Conservation (phyloP, 2,797 vertebrate species). For the Sus cebifrons region DNA sequence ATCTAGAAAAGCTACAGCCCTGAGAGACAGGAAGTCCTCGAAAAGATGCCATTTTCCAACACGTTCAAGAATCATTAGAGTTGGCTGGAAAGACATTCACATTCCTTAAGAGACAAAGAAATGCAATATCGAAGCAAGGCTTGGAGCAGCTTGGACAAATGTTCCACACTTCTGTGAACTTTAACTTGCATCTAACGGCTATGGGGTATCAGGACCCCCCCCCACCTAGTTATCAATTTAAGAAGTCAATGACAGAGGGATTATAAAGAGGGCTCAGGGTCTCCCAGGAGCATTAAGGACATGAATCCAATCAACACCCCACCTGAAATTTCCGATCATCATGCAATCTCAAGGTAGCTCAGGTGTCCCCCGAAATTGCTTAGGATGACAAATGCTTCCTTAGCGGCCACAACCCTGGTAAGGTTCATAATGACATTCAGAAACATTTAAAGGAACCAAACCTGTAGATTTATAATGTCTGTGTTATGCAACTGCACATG, state of each 20-base stretch:
- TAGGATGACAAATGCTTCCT: neutral
- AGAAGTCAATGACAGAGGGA: neutral
- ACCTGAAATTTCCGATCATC: neutral
- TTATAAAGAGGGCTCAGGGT: neutral
- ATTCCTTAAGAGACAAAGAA: slow-evolving; percentile 44
- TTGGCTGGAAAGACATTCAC: slow-evolving; percentile 9
- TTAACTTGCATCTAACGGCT: neutral
- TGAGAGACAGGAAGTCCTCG: neutral
- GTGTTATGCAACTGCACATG: slow-evolving; percentile 22
- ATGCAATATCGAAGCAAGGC: neutral
- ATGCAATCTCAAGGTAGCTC: neutral
- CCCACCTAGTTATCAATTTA: neutral
- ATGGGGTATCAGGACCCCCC: neutral
- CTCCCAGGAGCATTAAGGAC: neutral
- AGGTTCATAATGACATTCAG: neutral
- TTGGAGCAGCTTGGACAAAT: neutral
- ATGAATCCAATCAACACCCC: neutral
- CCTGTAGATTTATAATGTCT: slow-evolving; percentile 13
- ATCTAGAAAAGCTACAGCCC: neutral
- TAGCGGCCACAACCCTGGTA: neutral
- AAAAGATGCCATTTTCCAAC: slow-evolving; percentile 50
- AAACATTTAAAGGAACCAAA: slow-evolving; percentile 54
- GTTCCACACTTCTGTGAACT: neutral
- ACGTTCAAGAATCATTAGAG: neutral
- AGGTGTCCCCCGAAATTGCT: neutral